These are phyloP conservation scores for Melanotaenia trifasciata DNA, from an alignment of 2,797 vertebrate species.

Conservation along the genomic window DNA sequence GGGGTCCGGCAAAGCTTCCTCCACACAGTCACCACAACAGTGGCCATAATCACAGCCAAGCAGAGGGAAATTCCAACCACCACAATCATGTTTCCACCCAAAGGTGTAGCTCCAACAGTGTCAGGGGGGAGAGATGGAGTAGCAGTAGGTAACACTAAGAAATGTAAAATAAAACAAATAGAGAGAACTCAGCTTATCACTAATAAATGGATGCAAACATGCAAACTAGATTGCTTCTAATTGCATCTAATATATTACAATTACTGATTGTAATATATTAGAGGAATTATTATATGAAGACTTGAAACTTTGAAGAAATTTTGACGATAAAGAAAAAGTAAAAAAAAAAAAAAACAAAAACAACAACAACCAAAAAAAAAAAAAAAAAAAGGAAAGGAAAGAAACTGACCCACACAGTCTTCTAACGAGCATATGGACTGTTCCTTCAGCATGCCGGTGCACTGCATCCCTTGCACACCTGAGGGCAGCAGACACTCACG, in stretches of 20 bases:
- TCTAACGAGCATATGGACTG: constrained; percentile 93
- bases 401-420: constrained; percentile 85
- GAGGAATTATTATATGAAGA: not conserved
- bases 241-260: no score
- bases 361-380: not conserved
- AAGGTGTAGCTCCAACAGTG: constrained; percentile 30
- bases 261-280: not conserved
- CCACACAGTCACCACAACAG: constrained; percentile 92
- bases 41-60: constrained; percentile 90
- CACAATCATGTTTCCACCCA: constrained; percentile 90
- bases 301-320: not conserved
- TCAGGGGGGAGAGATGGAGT: constrained; percentile 65
- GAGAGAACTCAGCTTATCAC: not conserved
- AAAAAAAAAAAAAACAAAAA: not conserved
- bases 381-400: not conserved
- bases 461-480: constrained; percentile 78
- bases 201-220: not conserved
- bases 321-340: not conserved
- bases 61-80: constrained; percentile 92
- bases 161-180: constrained; percentile 16
- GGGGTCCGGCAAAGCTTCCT: constrained; percentile 88
- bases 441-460: constrained; percentile 86
- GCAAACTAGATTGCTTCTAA: not conserved
- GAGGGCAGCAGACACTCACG: constrained; percentile 88
- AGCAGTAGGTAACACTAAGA: constrained; percentile 54